Base-by-base conservation (phyloP, 2,888 invertebrate species). In the Thymelicus acteon region DNA sequence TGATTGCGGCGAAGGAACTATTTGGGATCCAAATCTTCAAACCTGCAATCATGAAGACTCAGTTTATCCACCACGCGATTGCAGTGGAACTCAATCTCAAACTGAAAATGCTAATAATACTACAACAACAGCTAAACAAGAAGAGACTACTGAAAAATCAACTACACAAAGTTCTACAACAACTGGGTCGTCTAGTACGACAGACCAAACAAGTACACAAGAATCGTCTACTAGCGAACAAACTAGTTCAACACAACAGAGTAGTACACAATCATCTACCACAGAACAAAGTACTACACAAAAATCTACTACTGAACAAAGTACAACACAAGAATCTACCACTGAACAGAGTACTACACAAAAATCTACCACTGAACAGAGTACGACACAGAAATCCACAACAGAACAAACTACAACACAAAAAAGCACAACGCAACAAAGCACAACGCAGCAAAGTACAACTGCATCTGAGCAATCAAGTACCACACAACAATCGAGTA, bases 31-130 rank as follows among this genome's bases (percentile, higher is more conserved):
- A 39, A 93, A 94, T 62, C 82, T 96, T 64, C 94, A 94, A 74
- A 95, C 95, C 3, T 97, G 97, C 82, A 96, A 96, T 84, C 92
- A 96, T 79, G 95, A 95, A 75, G 94, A 95, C 72, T 95, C 95
- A 7, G 95, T 96, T 15, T 95, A 95, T 79, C 95, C 96, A n/a
- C 90, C 88, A 64, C 85, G 94, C 40, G 84, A 90, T 74, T 94
- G 94, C 74, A 89, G 85, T 76, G 82, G 86, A 37, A 75, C 80
- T n/a, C 84, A 89, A 75, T 80, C 84, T 60, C 86, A 88, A 78
- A 82, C 60, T 75, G 81, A 79, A 79, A 85, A 78, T 72, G 77
- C 87, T 77, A 82, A 64, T 75, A 82, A 78, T 77, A 85, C 78
- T 71, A 78, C 65, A 15, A 74, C 74, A 39, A 78, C 78, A 15